Evolutionary conservation across 2,113 vertebrate species (phyloP), one percentile per base, ranked within the genome.

Genomic region (Barnardius zonarius): DNA sequence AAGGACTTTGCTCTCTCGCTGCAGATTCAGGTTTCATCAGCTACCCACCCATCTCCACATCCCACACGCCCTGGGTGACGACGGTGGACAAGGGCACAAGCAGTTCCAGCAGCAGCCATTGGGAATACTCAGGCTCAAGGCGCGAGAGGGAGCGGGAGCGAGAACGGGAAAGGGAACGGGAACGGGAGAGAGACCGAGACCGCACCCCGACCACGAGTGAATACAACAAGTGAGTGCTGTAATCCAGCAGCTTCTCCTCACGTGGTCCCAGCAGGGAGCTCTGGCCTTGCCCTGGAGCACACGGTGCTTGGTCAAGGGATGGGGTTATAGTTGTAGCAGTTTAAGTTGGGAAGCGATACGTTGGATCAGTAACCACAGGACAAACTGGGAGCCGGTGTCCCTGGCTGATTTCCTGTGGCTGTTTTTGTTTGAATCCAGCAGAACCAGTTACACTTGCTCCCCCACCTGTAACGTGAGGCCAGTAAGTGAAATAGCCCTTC

Each of bases 21-120:
- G 52, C 96, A 98, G 98, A 98, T 77, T 96, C 97, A 81, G 95
- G 94, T 86, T 97, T 97, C 91, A 97, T 98, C 83, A 98, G 95
- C 91, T 98, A 98, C 89, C 96, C 97, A 6, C 94, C 97, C 61
- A 97, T 97, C 86, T 98, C 97, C 46, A 98, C 95, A 0, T 94
- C 97, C 43, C 97, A 97, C 95, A 95, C 97, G 4, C 96, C 96
- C 44, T 98, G 97, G 97, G 97, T 98, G 87, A 97, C 93, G 1
- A 91, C 96, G 2, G 84, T 96, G 82, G 97, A 98, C 54, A 98
- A 98, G 69, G 87, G 88, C 54, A 92, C 96, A 8, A 97, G 93
- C 67, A 94, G 93, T 39, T 96, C 94, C 23, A 92, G 95, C 72
- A 93, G 88, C 73, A 94, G 96, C 52, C 97, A 97, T 80, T 98